Evolutionary conservation across 2,113 vertebrate genomes (phyloP), one percentile per base, ranked within the genome.

Genomic region (Pachycephala philippinensis): DNA sequence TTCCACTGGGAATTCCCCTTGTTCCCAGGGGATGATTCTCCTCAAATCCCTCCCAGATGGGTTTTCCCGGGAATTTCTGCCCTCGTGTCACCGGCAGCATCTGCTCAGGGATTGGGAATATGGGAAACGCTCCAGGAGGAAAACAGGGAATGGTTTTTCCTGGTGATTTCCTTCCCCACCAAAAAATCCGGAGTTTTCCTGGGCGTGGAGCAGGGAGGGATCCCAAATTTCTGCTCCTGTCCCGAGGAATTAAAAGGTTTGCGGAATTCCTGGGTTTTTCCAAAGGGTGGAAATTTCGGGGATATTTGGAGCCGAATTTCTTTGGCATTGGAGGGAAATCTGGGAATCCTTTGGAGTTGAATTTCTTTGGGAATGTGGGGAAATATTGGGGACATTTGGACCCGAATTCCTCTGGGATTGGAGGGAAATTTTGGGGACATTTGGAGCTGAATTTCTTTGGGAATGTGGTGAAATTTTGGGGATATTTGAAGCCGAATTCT

Each of bases 281-380:
- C 3, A 17, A 79, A 2, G 37, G 0, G 10, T 49, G 49, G n/a
- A 10, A 33, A 15, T 13, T 20, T 21, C 0, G 21, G 3, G 18
- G 28, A 40, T 39, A 79, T 75, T 53, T 21, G 69, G 74, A 30
- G 14, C 44, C 19, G 39, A 59, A n/a, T n/a, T n/a, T n/a, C n/a
- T n/a, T n/a, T n/a, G n/a, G n/a, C n/a, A n/a, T n/a, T n/a, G n/a
- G n/a, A n/a, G n/a, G n/a, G 30, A 13, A 33, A 20, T 54, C 13
- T 33, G 30, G 53, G 30, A 2, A 31, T 1, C 1, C 17, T 30
- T 54, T 31, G 30, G 30, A 20, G 52, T 30, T 12, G 26, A 52
- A 52, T 52, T 28, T 3, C 15, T 52, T 4, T 52, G 27, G 50
- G 50, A 50, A 5, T 19, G 15, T 28, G 8, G 56, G 47, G 39